Base-by-base conservation (phyloP, 2,113 vertebrate genomes). In the Aegithalos caudatus region DNA sequence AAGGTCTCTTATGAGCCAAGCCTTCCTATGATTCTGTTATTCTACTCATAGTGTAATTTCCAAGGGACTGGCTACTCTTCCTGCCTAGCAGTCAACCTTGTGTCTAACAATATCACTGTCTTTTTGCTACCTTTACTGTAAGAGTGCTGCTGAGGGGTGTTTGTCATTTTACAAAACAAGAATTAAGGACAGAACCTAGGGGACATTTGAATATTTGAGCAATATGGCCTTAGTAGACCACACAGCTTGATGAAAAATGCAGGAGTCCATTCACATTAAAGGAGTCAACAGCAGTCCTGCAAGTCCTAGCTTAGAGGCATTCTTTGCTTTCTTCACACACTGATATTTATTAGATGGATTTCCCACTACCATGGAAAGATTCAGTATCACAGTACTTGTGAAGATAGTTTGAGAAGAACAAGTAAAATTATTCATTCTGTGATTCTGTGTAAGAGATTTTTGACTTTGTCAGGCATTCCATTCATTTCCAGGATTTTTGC, bases 51-150 rank as follows among this genome's bases (percentile, higher is more conserved):
- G 2, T 11, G 20, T 50, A n/a, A 78, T 58, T 91, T 71, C 35
- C 56, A 71, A 29, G 0, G 2, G 47, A 37, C 7, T 83, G 23
- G 8, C 11, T 29, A 3, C 5, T 48, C 28, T 48, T 53, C n/a
- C 29, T 78, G 56, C 56, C 51, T 33, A 56, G 11, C 24, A 82
- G 22, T 7, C 33, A 77, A 35, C 18, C 1, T 77, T 69, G 9
- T 53, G 8, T 69, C 19, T 60, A n/a, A 57, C 18, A 58, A 2
- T 22, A 64, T 10, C 12, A 12, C 0, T 1, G 0, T 4, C 14
- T 47, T 53, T 92, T 61, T 53, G 4, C 14, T 45, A 7, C 38
- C 27, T 38, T 67, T 58, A 12, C 11, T 38, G 6, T 13, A 66
- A 38, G 6, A 54, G 3, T 48, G 20, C 2, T 79, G 22, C 40